Evolutionary conservation across 2,113 vertebrate species (phyloP), one percentile per base, ranked within the genome.

Genomic region (Cyprinodon brontotheroides): DNA sequence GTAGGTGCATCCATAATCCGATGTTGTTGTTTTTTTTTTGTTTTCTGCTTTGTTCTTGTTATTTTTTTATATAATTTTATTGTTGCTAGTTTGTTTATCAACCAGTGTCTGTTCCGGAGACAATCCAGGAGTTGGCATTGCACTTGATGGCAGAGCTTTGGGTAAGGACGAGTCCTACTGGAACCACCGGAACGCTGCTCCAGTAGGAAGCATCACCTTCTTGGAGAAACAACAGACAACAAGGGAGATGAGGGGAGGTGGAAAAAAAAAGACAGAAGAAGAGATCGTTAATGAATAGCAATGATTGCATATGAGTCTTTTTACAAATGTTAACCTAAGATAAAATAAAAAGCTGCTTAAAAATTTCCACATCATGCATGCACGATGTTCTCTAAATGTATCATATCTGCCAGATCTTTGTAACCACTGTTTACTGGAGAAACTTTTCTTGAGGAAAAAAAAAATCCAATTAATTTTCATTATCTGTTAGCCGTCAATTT

Each of bases 121-220:
- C 96, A 95, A 96, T 97, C 93, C 96, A 93, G 96, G 95, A 95
- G 96, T 96, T 96, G 96, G 96, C 96, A 97, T 97, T 97, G 96
- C 97, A 98, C 96, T 97, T 96, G 96, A 96, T 95, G 95, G 95
- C 95, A 95, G 96, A 97, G 96, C 96, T 97, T 97, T 97, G 97
- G 97, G 96, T 89, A 89, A 85, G 90, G 86, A 87, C 85, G 94
- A 91, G 87, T 95, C 96, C 96, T 97, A 99, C 95, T 98, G 97
- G 96, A 98, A 99, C 97, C 97, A 99, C 94, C 97, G 96, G 95
- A 99, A 99, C 79, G 97, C 97, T 29, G 97, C 96, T 94, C 97
- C 97, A 91, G 97, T 96, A 91, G 97, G 97, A 96, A 99, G 96
- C 96, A 98, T 99, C 96, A 99, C 97, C 96, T 99, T 98, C 96